Evolutionary conservation across 2,888 invertebrate species (phyloP), one percentile per base, ranked within the genome.

Genomic region (Mythimna impura): DNA sequence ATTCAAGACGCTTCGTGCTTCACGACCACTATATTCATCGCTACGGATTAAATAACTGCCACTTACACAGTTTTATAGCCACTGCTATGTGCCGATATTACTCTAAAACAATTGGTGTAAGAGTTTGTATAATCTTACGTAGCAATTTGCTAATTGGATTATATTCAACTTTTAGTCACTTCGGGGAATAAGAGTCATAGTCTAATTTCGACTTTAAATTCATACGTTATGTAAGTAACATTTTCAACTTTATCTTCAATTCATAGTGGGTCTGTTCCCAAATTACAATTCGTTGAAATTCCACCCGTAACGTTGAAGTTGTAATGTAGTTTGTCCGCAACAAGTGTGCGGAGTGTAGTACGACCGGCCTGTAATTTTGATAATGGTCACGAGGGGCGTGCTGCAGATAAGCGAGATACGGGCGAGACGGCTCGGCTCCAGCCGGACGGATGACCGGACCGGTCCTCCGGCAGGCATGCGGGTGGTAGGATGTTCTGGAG

Each of bases 341-440:
- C 89, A 88, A 90, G 89, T 90, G 87, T 71, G 80, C 82, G 74
- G 68, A 68, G 61, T 52, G 54, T 58, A 67, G 52, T 55, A 50
- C 50, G 70, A 72, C 76, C 87, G 87, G 89, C 85, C 88, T 90
- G 89, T 92, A 92, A 93, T 94, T 93, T 93, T 87, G 91, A 91
- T 93, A 94, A 94, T 94, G 91, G 91, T 82, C 87, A 84, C 84
- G 81, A 82, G 88, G 89, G 85, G 84, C 78, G 83, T 84, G 75
- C 87, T 85, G 81, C 69, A 89, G 92, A 92, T 92, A 93, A 91
- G 88, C 84, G 86, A 89, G 89, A 91, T 91, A 86, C 85, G 80
- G 84, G 43, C 77, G 81, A 84, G 82, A 79, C 69, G 69, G 71
- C 71, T 76, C 64, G 74, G 74, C 68, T 71, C 75, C 71, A 74